Percentiles rank a stretch among this genome's conserved stretches.
These are phyloP conservation scores for Phyllopteryx taeniolatus DNA, from an alignment of 2,113 vertebrate species.

Conservation along the genomic window DNA sequence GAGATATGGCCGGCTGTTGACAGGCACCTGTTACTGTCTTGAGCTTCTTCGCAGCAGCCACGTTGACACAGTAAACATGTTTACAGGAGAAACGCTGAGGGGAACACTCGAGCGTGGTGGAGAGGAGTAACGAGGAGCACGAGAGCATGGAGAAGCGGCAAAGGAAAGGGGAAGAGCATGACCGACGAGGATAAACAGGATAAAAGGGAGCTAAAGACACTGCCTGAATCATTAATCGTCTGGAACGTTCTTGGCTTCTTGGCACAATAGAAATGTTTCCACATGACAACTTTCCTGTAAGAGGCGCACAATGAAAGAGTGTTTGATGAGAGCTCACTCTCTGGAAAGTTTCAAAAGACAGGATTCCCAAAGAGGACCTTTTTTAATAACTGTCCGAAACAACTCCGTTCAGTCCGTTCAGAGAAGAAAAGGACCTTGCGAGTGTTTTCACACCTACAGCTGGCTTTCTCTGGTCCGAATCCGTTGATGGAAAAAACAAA, in stretches of 20 bases:
- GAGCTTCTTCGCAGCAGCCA: conserved; percentile 59
- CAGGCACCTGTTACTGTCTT: conserved; percentile 73
- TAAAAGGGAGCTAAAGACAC: conserved; percentile 45
- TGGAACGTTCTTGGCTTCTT: conserved; percentile 33
- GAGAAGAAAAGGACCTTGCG: conserved; percentile 1
- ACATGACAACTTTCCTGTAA: conserved; percentile 32
- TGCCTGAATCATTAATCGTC: conserved; percentile 23
- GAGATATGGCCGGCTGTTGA: conserved; percentile 71
- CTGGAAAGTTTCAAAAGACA: conserved; percentile 25
- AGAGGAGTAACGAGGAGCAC: conserved; percentile 27
- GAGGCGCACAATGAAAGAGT: background rate
- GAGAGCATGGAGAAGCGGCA: conserved; percentile 36
- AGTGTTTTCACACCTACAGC: background rate
- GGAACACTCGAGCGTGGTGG: conserved; percentile 32
- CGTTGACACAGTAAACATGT: conserved; percentile 73
- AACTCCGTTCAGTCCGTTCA: conserved; percentile 2
- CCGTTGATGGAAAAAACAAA: background rate
- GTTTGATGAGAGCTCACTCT: conserved; percentile 33
- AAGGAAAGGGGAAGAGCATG: conserved; percentile 5
- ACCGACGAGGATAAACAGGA: conserved; percentile 42
- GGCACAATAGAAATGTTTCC: conserved; percentile 35
- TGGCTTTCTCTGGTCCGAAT: background rate
- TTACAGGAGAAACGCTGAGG: conserved; percentile 46
- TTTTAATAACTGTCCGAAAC: conserved; percentile 33
- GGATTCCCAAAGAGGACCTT: conserved; percentile 25